A percentile compares a stretch with the other conserved stretches of the same genome.
phyloP scores from a whole-genome alignment of 2,113 vertebrate genomes.

The Fulmarus glacialis region DNA sequence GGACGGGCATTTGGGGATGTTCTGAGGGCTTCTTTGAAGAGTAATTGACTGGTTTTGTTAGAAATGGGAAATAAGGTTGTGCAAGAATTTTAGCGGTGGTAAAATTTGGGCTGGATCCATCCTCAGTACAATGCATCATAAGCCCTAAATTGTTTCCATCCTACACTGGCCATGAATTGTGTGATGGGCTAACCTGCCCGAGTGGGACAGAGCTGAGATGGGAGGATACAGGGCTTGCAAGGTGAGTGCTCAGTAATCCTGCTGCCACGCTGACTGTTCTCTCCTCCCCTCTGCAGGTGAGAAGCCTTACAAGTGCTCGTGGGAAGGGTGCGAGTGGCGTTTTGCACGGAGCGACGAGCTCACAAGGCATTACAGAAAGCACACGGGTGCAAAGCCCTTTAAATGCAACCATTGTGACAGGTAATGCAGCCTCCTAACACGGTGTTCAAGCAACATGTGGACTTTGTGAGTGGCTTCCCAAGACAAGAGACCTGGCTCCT shows the following conservation, averaged over 20 bases:
- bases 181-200: not conserved
- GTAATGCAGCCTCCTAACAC: conserved; percentile 67
- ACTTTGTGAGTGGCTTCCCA: not conserved
- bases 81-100: not conserved
- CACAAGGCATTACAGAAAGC: conserved; percentile 99
- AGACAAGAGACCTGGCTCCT: not conserved
- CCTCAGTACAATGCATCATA: not conserved
- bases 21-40: not conserved
- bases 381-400: conserved; percentile 99
- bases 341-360: conserved; percentile 99
- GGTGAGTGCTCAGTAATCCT: not conserved
- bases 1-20: not conserved
- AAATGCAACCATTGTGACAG: conserved; percentile 99
- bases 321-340: conserved; percentile 99
- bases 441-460: not conserved
- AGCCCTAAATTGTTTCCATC: not conserved
- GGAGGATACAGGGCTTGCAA: not conserved
- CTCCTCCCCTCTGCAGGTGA: conserved; percentile 82
- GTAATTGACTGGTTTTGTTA: not conserved
- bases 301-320: conserved; percentile 99
- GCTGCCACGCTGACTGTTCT: conserved; percentile 22
- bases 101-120: not conserved
- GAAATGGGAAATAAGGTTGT: not conserved
- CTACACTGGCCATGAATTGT: not conserved
- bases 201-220: not conserved